Base-by-base conservation (phyloP, 2,113 vertebrate species). In the Periophthalmus modestus region DNA sequence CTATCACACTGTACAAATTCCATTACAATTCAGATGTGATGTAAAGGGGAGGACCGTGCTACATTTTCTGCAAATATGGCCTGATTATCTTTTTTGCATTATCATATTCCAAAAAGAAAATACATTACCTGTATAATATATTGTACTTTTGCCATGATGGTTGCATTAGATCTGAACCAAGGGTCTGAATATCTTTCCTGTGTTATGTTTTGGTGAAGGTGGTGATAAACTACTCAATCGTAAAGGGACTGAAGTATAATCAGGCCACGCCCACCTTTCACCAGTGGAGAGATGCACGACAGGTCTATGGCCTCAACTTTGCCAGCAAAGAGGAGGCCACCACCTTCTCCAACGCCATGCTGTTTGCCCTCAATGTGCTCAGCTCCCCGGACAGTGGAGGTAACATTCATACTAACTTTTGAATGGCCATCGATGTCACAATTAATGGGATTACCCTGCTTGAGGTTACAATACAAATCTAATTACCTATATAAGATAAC, bases 211-310 rank as follows among this genome's bases (percentile, higher is more conserved):
- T 69, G 11, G 3, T 39, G 0, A 87, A 99, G 98, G 98, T 99
- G 89, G 98, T 99, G 88, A 99, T 99, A 87, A 99, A 99, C 94
- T 99, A 99, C 93, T 99, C 97, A 82, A 98, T 99, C 78, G 97
- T 98, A 90, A 99, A 98, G 82, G 98, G 98, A 71, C 92, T 99
- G 94, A 99, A 99, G 84, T 99, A 99, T 92, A 99, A 99, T 89
- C 98, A 99, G 93, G 98, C 98, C 71, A 99, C 98, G 0, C 96
- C 97, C 0, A 99, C 98, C 82, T 99, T 99, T 92, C 98, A 99
- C 85, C 98, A 99, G 92, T 99, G 98, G 98, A 95, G 98, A 23
- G 98, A 98, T 2, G 98, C 98, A 75, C 95, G 98, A 43, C 97
- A 98, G 90, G 98, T 99, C 73, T 99, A 99, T 0, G 98, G 98